Evolutionary conservation across 1,140 invertebrate species (phyloP), one percentile per base, ranked within the genome.

Genomic region (Diorhabda elongata): DNA sequence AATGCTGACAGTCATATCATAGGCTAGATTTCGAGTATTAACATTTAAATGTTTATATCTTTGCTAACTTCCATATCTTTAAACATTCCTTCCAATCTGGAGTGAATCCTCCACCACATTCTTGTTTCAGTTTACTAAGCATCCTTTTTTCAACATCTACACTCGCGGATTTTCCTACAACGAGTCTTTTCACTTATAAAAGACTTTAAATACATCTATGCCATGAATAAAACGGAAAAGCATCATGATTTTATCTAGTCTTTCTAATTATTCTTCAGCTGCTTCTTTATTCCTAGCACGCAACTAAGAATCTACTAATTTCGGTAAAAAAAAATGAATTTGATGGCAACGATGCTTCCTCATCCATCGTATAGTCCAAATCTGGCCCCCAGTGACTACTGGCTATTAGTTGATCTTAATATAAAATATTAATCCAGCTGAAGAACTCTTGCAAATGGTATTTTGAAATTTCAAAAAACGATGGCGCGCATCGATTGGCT

Each of bases 11-110:
- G 91, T 96, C 80, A 99, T 87, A 81, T 99, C 95, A 56, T 84
- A 87, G 5, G 85, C 82, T 5, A 89, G 79, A 74, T 88, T 85
- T 64, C 83, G 84, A 58, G 87, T 81, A 81, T 89, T 89, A 58
- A 84, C 80, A 60, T 64, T 69, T 7, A 77, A 69, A 63, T 80
- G 73, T 97, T 98, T 62, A 99, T 93, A 81, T 99, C 97, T 84
- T 97, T 97, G 66, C 96, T 98, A n/a, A 99, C 83, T 83, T 99
- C 97, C 96, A 99, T 99, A 77, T 99, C 97, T 84, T 98, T 98
- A 77, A 99, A 99, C 97, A 99, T 99, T 74, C 96, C 97, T 83
- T 99, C 97, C 5, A 99, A 82, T 83, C 98, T 98, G 64, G 94
- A 96, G 97, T 99, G 79, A 99, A 99, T 4, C 94, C 96, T 47